These are phyloP conservation scores for Lepidocolaptes lacrymiger DNA, from an alignment of 2,797 vertebrate species.

Conservation along the genomic window DNA sequence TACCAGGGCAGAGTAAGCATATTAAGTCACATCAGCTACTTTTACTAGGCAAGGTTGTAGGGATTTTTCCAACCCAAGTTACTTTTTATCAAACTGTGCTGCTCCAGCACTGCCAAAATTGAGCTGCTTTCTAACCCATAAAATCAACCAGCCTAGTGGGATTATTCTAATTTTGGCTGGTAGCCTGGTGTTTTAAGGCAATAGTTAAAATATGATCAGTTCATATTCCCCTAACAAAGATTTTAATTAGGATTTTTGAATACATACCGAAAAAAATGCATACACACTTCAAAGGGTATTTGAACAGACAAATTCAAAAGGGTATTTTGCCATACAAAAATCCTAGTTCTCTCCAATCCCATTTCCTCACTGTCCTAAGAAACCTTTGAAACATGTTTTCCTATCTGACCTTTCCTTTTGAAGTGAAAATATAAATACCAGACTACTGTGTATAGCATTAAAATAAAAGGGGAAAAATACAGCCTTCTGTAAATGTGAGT, in stretches of 20 bases:
- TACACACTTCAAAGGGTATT: neutral
- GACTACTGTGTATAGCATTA: neutral
- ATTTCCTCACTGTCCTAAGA: neutral
- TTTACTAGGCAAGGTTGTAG: neutral
- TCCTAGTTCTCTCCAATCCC: neutral
- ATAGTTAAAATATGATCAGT: neutral
- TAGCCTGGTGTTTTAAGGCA: neutral
- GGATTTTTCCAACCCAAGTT: neutral
- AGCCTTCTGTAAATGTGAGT: neutral
- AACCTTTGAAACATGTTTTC: neutral
- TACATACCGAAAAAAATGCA: neutral
- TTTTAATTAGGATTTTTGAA: slow-evolving; percentile 35
- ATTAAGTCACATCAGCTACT: neutral
- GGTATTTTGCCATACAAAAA: neutral
- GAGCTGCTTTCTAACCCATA: slow-evolving; percentile 4
- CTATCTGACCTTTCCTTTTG: neutral
- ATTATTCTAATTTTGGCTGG: neutral
- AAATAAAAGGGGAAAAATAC: accelerated
- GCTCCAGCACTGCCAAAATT: neutral
- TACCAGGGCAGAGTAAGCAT: neutral
- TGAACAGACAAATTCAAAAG: neutral
- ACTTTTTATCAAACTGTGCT: neutral
- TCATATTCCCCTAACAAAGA: neutral
- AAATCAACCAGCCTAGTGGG: neutral
- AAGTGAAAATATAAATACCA: neutral